Evolutionary conservation across 2,797 vertebrate genomes (phyloP), one percentile per base, ranked within the genome.

Genomic region (Sylvia borin): DNA sequence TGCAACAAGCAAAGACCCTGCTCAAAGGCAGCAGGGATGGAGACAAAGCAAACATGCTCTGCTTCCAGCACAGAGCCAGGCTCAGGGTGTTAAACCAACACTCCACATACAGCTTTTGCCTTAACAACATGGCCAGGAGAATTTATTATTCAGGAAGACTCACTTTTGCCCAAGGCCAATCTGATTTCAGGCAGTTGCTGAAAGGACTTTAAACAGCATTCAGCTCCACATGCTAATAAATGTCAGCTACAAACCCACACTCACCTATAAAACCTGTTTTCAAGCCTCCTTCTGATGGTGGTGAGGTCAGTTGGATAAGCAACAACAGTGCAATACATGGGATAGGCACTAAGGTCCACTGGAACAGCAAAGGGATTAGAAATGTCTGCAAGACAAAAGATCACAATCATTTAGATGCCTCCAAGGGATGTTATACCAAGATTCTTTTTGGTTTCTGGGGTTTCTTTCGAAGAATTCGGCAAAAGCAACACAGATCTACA

Each of bases 251-350:
- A 78, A 54, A 70, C 8, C n/a, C 77, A 71, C 74, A 72, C 96
- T 77, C 91, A 99, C 99, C 99, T 99, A 98, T 99, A 99, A 97
- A 99, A 99, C 86, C 98, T 98, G 97, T 99, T 99, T 97, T 99
- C 99, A 96, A 99, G 98, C 90, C 99, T 98, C 95, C 98, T 98
- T 96, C 98, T 98, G 97, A 99, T 98, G 5, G 99, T 99, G 98
- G 98, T 98, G 96, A 99, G 99, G 98, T 99, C 99, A 70, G 99
- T 99, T 90, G 98, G 99, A 96, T 99, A 99, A 83, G 99, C 98
- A 97, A 99, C 99, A 75, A 98, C 99, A 92, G 99, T 99, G 98
- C 99, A 99, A 97, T 99, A 99, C 85, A 99, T 98, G 27, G 99
- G 99, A 95, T 99, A 99, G 97, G 99, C 98, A 97, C 97, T 98